These are phyloP conservation scores for Mesoligia furuncula DNA, from an alignment of 2,888 invertebrate species.

Conservation along the genomic window DNA sequence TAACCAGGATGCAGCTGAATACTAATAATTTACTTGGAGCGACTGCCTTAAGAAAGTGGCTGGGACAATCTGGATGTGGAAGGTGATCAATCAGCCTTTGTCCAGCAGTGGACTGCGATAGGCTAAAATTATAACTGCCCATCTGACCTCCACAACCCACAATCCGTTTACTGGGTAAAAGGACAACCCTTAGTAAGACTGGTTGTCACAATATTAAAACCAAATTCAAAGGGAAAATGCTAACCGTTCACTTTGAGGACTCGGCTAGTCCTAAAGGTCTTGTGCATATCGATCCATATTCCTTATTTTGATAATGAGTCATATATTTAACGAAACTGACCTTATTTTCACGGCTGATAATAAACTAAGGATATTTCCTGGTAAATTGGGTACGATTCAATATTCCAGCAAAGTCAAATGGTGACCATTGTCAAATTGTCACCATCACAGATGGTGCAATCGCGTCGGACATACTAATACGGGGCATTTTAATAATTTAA, in stretches of 20 bases:
- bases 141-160: not conserved
- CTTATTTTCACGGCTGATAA: conserved; percentile 18
- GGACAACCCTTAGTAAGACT: not conserved
- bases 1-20: not conserved
- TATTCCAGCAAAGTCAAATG: not conserved
- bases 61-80: no score
- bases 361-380: conserved; percentile 27
- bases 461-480: no score
- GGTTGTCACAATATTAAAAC: not conserved
- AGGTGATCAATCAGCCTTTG: no score
- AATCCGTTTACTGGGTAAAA: not conserved
- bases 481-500: no score
- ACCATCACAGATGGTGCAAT: no score
- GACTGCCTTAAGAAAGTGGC: no score
- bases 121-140: no score
- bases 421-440: no score
- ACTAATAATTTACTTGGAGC: no score
- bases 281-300: not conserved
- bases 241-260: not conserved
- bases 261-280: not conserved
- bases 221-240: not conserved
- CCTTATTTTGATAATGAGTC: conserved; percentile 10
- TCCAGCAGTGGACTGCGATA: no score
- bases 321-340: conserved; percentile 1
- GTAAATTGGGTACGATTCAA: conserved; percentile 7